Evolutionary conservation across 2,888 invertebrate genomes (phyloP), one percentile per base, ranked within the genome.

Genomic region (Polyommatus iphigenia): DNA sequence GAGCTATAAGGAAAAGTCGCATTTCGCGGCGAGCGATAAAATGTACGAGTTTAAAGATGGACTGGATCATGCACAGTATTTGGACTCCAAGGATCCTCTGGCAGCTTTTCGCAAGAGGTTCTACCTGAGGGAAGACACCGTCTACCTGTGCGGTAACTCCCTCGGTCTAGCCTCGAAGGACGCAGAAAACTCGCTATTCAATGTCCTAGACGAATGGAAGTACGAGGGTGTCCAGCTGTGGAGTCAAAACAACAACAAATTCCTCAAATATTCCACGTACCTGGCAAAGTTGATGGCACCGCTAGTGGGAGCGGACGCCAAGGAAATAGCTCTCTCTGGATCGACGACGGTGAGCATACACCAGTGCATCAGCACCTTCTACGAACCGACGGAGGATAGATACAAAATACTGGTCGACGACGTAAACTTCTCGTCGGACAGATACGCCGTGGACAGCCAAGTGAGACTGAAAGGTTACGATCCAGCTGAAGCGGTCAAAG

Each of bases 101-200:
- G 87, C 89, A 0, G 87, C 86, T 77, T 89, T 90, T 77, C 85
- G 88, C 59, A 84, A 86, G 18, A 85, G 90, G n/a, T 93, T 92
- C 81, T 90, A 87, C 79, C 54, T 88, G 50, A 88, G 86, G 36
- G 82, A 89, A 81, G 88, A 83, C 1, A 82, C 81, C 0, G 89
- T 91, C 32, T 92, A 93, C 83, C 85, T 93, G 87, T 91, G 91
- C 77, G 93, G 93, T 0, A 92, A 92, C 80, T 91, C 92, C 0
- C 80, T 93, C n/a, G 93, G 93, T 2, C 83, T 92, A 4, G 88
- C 90, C 5, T 90, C 90, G 0, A 90, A 85, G 79, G 91, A 92
- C 76, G 88, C 92, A 0, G 91, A 90, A 80, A 84, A 88, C 76
- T 81, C 83, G 5, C 80, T 88, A 0, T 54, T 86, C 10, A 82